phyloP scores from a whole-genome alignment of 2,797 vertebrate species.

The Cyclura pinguis region DNA sequence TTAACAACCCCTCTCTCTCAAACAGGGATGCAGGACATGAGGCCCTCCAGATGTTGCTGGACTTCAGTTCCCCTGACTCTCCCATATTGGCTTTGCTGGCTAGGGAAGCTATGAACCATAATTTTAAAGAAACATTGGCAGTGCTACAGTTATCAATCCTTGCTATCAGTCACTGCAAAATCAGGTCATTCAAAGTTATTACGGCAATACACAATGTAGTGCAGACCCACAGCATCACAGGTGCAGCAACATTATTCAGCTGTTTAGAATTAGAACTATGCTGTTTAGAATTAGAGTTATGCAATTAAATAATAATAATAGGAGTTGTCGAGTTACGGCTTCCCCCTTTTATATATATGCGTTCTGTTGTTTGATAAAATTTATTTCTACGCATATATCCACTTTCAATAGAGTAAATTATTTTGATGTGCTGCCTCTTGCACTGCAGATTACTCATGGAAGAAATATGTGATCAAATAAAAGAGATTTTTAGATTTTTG shows the following conservation, averaged over 20 bases:
- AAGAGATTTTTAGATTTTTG: neutral
- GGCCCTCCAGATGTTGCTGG: neutral
- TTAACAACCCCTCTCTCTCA: neutral
- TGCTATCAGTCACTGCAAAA: neutral
- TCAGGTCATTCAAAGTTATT: neutral
- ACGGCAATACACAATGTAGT: neutral
- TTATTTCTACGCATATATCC: neutral
- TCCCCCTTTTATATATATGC: neutral
- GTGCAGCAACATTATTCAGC: neutral
- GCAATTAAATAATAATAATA: neutral
- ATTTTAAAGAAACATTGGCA: neutral
- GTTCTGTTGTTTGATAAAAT: neutral
- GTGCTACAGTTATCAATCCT: neutral
- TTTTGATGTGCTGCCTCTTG: rapidly evolving
- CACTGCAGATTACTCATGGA: no score
- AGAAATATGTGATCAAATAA: neutral
- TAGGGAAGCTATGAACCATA: neutral
- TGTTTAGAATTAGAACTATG: neutral
- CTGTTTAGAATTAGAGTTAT: neutral
- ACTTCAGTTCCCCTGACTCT: neutral
- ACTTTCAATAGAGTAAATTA: neutral
- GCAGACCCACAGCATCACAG: neutral
- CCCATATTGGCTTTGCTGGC: neutral
- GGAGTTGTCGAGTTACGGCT: neutral
- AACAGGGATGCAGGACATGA: neutral